These are phyloP conservation scores for Leptura quadrifasciata DNA, from an alignment of 2,888 invertebrate species.

Conservation along the genomic window DNA sequence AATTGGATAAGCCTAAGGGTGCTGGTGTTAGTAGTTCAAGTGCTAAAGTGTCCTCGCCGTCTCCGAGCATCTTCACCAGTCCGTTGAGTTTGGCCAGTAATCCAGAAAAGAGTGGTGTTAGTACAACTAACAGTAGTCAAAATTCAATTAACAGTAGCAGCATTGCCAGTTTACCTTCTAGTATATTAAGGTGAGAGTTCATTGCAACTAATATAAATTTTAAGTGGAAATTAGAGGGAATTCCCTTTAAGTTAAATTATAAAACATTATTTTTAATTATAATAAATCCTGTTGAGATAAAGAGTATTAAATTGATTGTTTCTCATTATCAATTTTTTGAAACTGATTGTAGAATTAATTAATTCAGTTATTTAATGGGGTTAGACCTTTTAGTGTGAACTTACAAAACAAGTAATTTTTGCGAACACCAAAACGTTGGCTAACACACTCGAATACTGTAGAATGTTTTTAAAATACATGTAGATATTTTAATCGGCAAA, in stretches of 20 bases:
- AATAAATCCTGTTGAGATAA: too few relatives aligned
- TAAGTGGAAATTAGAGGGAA: background rate
- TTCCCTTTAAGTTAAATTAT: background rate
- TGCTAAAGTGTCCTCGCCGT: constrained; percentile 66
- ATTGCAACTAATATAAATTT: background rate
- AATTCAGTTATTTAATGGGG: too few relatives aligned
- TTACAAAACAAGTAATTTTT: too few relatives aligned
- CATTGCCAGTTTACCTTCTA: constrained; percentile 71
- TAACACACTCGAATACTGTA: too few relatives aligned
- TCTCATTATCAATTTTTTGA: too few relatives aligned
- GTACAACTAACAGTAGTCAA: constrained; percentile 54
- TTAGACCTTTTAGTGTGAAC: too few relatives aligned
- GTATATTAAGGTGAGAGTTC: constrained; percentile 73
- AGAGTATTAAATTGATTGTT: too few relatives aligned
- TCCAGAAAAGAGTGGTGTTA: constrained; percentile 60
- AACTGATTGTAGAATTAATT: too few relatives aligned
- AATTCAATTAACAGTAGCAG: constrained; percentile 67
- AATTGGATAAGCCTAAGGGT: constrained; percentile 61
- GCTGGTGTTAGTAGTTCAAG: constrained; percentile 52
- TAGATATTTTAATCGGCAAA: too few relatives aligned
- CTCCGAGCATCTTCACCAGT: constrained; percentile 72
- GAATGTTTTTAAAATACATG: too few relatives aligned
- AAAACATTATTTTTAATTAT: background rate
- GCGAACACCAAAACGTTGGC: too few relatives aligned
- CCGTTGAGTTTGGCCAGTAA: constrained; percentile 72